Evolutionary conservation across 2,797 vertebrate genomes (phyloP).

Genomic region (Pogoniulus pusillus): DNA sequence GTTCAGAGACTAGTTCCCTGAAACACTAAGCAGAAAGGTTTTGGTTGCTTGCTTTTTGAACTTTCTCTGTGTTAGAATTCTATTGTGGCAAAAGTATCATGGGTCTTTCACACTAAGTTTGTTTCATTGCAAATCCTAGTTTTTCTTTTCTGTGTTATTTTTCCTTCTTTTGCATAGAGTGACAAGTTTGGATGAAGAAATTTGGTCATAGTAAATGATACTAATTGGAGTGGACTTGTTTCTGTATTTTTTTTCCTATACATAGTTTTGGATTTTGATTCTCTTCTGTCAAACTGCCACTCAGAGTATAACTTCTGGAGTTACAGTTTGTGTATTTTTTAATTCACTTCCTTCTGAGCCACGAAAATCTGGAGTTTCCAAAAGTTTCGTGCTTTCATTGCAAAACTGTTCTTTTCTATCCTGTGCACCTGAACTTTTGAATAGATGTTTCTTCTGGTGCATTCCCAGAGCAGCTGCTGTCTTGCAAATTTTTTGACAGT

Average conservation of each 20-base stretch:
- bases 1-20: conserved; percentile 48
- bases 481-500: conserved; percentile 87
- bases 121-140: conserved; percentile 62
- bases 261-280: background rate
- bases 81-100: conserved; percentile 61
- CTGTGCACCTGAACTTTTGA: conserved; percentile 76
- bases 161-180: conserved; percentile 63
- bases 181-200: conserved; percentile 37
- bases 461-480: conserved; percentile 83
- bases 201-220: conserved; percentile 46
- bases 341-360: conserved; percentile 69
- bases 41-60: conserved; percentile 40
- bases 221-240: background rate
- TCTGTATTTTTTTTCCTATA: conserved; percentile 34
- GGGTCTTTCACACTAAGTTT: conserved; percentile 57
- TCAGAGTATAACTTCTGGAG: conserved; percentile 68
- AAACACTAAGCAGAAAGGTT: conserved; percentile 40
- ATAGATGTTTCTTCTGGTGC: conserved; percentile 86
- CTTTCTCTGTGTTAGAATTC: background rate
- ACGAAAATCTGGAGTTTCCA: conserved; percentile 61
- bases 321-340: conserved; percentile 54
- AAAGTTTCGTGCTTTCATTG: conserved; percentile 55
- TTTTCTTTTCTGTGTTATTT: conserved; percentile 41
- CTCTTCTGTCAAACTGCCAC: conserved; percentile 16
- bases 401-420: conserved; percentile 68